phyloP scores from a whole-genome alignment of 1,140 invertebrate genomes.

The Babylonia areolata region DNA sequence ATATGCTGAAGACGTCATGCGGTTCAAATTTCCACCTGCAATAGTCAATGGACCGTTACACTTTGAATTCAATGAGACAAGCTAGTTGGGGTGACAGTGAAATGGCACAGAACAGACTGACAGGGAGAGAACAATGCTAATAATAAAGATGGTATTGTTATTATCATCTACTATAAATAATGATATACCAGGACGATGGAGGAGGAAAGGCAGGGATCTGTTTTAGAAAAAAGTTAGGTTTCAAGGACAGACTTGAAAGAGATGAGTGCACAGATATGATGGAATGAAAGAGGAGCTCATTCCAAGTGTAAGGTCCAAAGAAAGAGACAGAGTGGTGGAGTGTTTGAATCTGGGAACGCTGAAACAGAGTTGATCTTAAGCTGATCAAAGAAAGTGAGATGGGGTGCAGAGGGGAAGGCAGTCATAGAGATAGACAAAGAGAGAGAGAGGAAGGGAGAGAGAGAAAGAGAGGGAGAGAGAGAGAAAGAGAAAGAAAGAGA shows the following conservation, averaged over 20 bases:
- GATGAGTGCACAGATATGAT: no score
- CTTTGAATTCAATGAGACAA: no score
- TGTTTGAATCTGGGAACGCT: background rate
- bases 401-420: background rate
- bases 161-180: no score
- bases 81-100: background rate
- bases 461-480: slow-evolving; percentile 39
- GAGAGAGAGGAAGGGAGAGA: slow-evolving; percentile 5
- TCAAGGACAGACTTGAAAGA: no score
- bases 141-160: no score
- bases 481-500: slow-evolving; percentile 27
- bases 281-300: background rate
- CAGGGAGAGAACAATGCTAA: background rate
- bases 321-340: background rate
- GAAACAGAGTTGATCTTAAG: background rate
- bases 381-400: background rate
- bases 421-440: slow-evolving; percentile 5
- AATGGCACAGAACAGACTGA: background rate
- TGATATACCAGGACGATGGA: no score
- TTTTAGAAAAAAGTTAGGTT: no score
- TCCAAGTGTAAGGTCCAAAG: background rate
- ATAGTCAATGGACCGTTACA: no score
- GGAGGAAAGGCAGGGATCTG: no score
- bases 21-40: slow-evolving; percentile 32
- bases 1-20: slow-evolving; percentile 37